phyloP scores from a whole-genome alignment of 1,140 invertebrate species.

The Drosophila melanogaster region Release_6_plus_ISO1_MT NT_033779.5:1774501-1775000 shows the following conservation, averaged over 20 bases:
- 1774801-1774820: conserved; percentile 24
- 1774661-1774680: conserved; percentile 35
- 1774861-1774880: conserved; percentile 22
- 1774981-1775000: conserved; percentile 59
- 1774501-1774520: conserved; percentile 11
- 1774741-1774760: neutral
- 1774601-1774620: neutral
- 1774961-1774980: conserved; percentile 63
- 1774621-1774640: conserved; percentile 36
- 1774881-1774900: neutral
- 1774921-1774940: conserved; percentile 29
- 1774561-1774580: conserved; percentile 17
- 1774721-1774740: neutral
- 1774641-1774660: conserved; percentile 33
- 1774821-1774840: conserved; percentile 24
- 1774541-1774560: conserved; percentile 1
- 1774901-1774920: conserved; percentile 7
- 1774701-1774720: conserved; percentile 13
- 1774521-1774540: conserved; percentile 10
- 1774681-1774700: conserved; percentile 27
- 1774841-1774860: conserved; percentile 60
- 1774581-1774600: neutral
- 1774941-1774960: conserved; percentile 49
- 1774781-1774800: conserved; percentile 27
- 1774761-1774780: conserved; percentile 3